Evolutionary conservation across 2,113 vertebrate genomes (phyloP).

Genomic region (Rhineura floridana): DNA sequence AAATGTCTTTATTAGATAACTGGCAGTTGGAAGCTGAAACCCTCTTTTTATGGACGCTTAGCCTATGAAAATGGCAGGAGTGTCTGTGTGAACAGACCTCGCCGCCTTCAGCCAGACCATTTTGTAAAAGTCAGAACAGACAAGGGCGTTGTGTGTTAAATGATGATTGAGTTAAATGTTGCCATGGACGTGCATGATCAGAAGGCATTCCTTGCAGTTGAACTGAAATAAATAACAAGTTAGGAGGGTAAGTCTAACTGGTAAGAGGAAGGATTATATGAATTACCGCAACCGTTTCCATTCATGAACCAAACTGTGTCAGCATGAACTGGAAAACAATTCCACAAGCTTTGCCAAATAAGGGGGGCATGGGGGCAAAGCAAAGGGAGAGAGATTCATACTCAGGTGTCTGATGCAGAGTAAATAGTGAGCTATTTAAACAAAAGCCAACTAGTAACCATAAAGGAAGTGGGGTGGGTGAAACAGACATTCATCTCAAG

Average conservation of each 20-base stretch:
- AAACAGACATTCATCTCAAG: constrained; percentile 1
- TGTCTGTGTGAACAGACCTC: not conserved
- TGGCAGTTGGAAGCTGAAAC: constrained; percentile 41
- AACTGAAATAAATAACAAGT: constrained; percentile 19
- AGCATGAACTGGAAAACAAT: constrained; percentile 31
- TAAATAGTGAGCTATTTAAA: constrained; percentile 9
- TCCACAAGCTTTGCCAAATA: constrained; percentile 38
- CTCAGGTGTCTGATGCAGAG: constrained; percentile 38
- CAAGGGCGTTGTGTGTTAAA: constrained; percentile 11
- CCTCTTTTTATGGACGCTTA: constrained; percentile 26
- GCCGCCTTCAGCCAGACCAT: constrained; percentile 28
- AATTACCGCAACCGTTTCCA: not conserved
- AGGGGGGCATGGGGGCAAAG: not conserved
- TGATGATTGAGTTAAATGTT: fast-evolving
- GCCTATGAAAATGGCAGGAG: constrained; percentile 20
- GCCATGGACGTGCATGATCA: constrained; percentile 19
- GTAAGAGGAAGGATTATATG: not conserved
- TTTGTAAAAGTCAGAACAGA: constrained; percentile 45
- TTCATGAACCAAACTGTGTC: not conserved
- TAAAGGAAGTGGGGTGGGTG: constrained; percentile 44
- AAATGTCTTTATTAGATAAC: constrained; percentile 67
- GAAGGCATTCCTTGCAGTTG: not conserved
- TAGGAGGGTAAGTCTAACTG: constrained; percentile 20
- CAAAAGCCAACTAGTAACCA: constrained; percentile 42
- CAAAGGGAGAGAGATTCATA: not conserved